A percentile compares a stretch with the other conserved stretches of the same genome.
phyloP scores from a whole-genome alignment of 2,113 vertebrate genomes.

The Vicugna pacos region DNA sequence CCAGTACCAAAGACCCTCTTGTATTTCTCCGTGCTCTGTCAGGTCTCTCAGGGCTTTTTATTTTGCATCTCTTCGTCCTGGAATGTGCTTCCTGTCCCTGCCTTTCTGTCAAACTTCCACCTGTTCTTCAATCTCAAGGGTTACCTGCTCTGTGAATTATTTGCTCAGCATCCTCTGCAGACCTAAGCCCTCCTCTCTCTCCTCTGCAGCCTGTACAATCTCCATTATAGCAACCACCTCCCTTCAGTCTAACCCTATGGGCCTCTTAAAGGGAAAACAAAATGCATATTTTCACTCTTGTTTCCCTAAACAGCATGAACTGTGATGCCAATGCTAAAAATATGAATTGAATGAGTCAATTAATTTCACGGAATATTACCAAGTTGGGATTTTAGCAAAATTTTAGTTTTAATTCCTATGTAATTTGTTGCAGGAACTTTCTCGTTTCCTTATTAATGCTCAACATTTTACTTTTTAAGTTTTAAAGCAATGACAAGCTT shows the following conservation, averaged over 20 bases:
- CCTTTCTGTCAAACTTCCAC: conserved; percentile 24
- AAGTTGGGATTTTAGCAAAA: not conserved
- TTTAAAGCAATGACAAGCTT: not conserved
- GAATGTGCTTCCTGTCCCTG: not conserved
- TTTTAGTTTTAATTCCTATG: not conserved
- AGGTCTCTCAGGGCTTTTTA: not conserved
- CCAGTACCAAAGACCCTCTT: not conserved
- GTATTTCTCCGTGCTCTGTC: not conserved
- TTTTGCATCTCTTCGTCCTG: not conserved
- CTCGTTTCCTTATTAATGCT: not conserved
- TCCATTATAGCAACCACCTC: not conserved
- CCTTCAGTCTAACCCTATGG: not conserved
- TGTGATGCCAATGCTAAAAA: not conserved
- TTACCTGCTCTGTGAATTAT: conserved; percentile 24
- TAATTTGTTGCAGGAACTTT: not conserved
- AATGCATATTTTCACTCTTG: not conserved
- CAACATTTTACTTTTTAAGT: not conserved
- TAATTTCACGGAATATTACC: conserved; percentile 11
- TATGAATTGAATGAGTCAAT: not conserved
- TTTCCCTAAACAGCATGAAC: not conserved
- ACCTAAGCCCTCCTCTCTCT: not conserved
- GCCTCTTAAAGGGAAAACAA: not conserved
- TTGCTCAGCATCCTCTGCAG: not conserved
- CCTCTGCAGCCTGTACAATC: not conserved
- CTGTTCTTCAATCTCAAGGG: not conserved